A percentile compares a stretch with the other conserved stretches of the same genome.
Conservation (phyloP, 1,140 invertebrate species). For the Psix sp. region DNA sequence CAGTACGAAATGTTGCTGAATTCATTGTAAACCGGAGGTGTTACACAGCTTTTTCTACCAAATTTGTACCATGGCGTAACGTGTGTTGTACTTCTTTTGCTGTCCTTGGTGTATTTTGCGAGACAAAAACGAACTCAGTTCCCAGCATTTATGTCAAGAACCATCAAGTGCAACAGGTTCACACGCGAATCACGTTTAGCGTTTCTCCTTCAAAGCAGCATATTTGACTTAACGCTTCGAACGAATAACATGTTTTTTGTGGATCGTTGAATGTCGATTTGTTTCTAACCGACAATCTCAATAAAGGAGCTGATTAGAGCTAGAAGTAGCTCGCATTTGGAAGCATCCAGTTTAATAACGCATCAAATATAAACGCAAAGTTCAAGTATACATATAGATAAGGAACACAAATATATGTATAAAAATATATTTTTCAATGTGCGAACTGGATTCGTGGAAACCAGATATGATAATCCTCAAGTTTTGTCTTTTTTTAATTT, state of each 20-base stretch:
- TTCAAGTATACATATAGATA: constrained; percentile 41
- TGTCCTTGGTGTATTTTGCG: constrained; percentile 9
- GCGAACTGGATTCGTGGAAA: constrained; percentile 38
- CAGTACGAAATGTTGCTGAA: constrained; percentile 1
- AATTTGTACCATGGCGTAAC: constrained; percentile 28
- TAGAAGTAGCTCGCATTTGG: no score
- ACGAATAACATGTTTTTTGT: background rate
- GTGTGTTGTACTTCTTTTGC: constrained; percentile 19
- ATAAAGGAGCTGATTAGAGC: constrained; percentile 23
- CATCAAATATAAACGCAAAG: constrained; percentile 52
- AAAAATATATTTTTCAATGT: constrained; percentile 59
- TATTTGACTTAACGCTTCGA: no score
- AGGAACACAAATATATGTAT: constrained; percentile 60
- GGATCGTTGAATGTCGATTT: background rate
- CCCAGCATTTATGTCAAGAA: constrained; percentile 31
- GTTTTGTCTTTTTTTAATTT: background rate
- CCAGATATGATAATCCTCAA: constrained; percentile 5
- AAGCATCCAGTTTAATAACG: no score
- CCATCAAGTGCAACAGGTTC: constrained; percentile 14
- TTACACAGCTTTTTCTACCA: constrained; percentile 35
- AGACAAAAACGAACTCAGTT: constrained; percentile 7
- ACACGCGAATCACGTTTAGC: background rate
- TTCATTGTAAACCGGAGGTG: constrained; percentile 11
- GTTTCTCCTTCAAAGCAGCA: no score
- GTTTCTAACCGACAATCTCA: constrained; percentile 42